Base-by-base conservation (phyloP, 2,888 invertebrate genomes). In the Encarsia formosa region DNA sequence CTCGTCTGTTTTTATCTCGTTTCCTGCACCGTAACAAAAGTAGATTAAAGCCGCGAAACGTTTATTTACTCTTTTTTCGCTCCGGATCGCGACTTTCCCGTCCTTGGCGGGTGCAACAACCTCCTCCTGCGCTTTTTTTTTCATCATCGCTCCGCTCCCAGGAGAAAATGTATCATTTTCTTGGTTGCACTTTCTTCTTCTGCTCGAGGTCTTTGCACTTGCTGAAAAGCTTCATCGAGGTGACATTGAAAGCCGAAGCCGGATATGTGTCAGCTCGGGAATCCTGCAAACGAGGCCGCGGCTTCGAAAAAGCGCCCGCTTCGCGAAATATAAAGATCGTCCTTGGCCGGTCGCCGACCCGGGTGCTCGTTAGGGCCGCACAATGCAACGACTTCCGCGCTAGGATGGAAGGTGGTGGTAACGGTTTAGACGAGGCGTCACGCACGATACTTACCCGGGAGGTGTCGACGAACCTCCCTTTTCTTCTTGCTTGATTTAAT, bases 401-500 rank as follows among this genome's bases (percentile, higher is more conserved):
- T 67, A 59, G 62, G 59, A 59, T 59, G 65, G 44, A 19, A 49
- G 34, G 49, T 59, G 45, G 23, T 15, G 15, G 40, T 73, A 73
- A 73, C 73, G 73, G 73, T 71, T 67, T 65, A 63, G 64, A 46
- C 57, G 59, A 60, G 61, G 65, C 70, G 71, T 73, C 73, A 73
- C 71, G 73, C 71, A 73, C 65, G 63, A 65, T n/a, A n/a, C n/a
- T n/a, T n/a, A n/a, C n/a, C n/a, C n/a, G n/a, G n/a, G n/a, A n/a
- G n/a, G n/a, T n/a, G n/a, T n/a, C n/a, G n/a, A n/a, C n/a, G n/a
- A n/a, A n/a, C n/a, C n/a, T n/a, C n/a, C n/a, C n/a, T n/a, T n/a
- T n/a, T n/a, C n/a, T n/a, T n/a, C n/a, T n/a, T n/a, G n/a, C n/a
- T n/a, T n/a, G n/a, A n/a, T n/a, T n/a, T n/a, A n/a, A n/a, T n/a